Percentiles rank a stretch among this genome's conserved stretches.
phyloP scores from a whole-genome alignment of 2,888 invertebrate genomes.

The Metalampra italica region DNA sequence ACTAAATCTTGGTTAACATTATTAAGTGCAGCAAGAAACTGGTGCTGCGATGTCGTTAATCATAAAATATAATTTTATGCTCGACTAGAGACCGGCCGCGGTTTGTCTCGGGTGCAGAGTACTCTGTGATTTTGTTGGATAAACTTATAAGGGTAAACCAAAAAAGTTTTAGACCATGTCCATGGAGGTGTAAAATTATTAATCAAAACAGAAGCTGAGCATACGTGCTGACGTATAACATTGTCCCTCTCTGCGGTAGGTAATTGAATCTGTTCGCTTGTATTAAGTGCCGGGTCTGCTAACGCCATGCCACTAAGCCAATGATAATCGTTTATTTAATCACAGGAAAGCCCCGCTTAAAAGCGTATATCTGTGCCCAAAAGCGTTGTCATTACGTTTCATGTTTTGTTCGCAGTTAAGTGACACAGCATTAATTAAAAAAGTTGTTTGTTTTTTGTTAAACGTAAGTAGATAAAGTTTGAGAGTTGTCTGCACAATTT shows the following conservation, averaged over 20 bases:
- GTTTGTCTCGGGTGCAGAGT: not conserved
- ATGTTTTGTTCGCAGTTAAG: not conserved
- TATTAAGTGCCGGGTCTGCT: too few relatives aligned
- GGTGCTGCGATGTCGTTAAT: slow-evolving; percentile 12
- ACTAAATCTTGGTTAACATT: slow-evolving; percentile 20
- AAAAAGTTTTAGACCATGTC: too few relatives aligned
- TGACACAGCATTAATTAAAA: not conserved
- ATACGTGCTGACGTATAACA: too few relatives aligned
- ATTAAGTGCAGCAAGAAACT: slow-evolving; percentile 16
- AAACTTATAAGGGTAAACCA: too few relatives aligned
- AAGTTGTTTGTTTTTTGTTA: not conserved
- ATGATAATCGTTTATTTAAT: not conserved
- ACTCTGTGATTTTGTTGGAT: too few relatives aligned
- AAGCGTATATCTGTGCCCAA: not conserved
- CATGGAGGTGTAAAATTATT: too few relatives aligned
- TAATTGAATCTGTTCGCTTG: too few relatives aligned
- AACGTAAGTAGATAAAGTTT: not conserved
- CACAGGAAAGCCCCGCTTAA: not conserved
- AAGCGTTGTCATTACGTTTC: not conserved
- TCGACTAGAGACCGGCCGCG: not conserved
- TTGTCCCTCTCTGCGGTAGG: too few relatives aligned
- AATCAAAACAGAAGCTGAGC: too few relatives aligned
- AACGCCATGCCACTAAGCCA: too few relatives aligned
- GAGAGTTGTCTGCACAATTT: too few relatives aligned
- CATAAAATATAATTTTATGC: slow-evolving; percentile 6